A percentile compares a stretch with the other conserved stretches of the same genome.
Conservation (phyloP, 2,797 vertebrate genomes). For the Acomys russatus region DNA sequence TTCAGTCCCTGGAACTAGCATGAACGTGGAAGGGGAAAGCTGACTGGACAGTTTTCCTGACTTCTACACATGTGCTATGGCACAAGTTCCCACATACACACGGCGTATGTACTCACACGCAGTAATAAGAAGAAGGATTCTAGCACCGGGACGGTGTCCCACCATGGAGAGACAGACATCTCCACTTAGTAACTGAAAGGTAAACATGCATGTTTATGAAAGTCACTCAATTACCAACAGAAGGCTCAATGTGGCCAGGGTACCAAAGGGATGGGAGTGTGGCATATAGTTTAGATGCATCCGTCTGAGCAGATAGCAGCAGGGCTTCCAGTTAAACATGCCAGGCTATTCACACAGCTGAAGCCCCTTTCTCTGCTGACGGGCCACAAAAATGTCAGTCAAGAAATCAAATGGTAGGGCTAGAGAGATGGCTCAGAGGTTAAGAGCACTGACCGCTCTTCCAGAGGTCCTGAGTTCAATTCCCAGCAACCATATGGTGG, state of each 20-base stretch:
- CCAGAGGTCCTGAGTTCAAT: no score
- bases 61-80: neutral
- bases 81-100: neutral
- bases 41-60: neutral
- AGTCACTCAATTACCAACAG: neutral
- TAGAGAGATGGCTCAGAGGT: no score
- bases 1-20: neutral
- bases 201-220: neutral
- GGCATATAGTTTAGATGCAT: neutral
- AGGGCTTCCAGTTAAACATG: neutral
- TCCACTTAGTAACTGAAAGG: constrained; percentile 28
- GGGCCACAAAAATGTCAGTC: neutral
- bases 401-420: neutral
- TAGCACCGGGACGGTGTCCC: neutral
- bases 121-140: neutral
- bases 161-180: neutral
- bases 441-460: no score
- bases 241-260: neutral
- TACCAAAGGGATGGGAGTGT: neutral
- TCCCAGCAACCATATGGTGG: no score
- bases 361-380: neutral
- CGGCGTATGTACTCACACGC: neutral
- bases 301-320: neutral
- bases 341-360: neutral
- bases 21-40: neutral